phyloP scores from a whole-genome alignment of 2,113 vertebrate species.

The Gobiocypris rarus region DNA sequence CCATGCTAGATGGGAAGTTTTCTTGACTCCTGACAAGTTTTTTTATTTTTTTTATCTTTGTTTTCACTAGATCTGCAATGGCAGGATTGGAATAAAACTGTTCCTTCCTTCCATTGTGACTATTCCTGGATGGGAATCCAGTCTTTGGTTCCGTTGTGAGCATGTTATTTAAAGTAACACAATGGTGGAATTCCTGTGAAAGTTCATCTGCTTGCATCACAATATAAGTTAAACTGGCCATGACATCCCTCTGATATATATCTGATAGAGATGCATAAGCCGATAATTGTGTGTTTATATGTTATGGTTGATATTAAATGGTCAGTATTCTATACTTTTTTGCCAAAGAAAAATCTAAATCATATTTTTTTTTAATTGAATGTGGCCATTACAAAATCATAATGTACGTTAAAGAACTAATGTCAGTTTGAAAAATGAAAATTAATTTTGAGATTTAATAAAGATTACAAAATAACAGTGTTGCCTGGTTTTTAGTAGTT shows the following conservation, averaged over 20 bases:
- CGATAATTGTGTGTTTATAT: neutral
- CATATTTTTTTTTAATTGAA: too few relatives aligned
- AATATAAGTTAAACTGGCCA: neutral
- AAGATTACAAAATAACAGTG: too few relatives aligned
- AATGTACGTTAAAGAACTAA: too few relatives aligned
- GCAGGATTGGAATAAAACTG: neutral
- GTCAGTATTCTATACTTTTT: neutral
- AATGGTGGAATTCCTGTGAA: neutral
- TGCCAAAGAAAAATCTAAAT: neutral
- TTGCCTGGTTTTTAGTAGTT: neutral
- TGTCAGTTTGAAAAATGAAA: too few relatives aligned
- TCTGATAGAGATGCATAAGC: neutral
- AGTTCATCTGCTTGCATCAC: neutral
- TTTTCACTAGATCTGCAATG: conserved; percentile 23
- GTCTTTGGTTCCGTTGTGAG: neutral
- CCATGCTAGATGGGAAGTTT: neutral
- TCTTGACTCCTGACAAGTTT: neutral
- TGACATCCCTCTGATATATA: neutral
- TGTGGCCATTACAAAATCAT: too few relatives aligned
- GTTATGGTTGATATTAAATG: neutral
- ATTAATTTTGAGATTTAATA: too few relatives aligned
- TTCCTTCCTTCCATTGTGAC: conserved; percentile 17
- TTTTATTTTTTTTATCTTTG: conserved; percentile 7
- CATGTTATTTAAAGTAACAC: conserved; percentile 11
- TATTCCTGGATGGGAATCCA: conserved; percentile 35